Evolutionary conservation across 1,140 invertebrate species (phyloP), one percentile per base, ranked within the genome.

Genomic region (Helicorthomorpha holstii): DNA sequence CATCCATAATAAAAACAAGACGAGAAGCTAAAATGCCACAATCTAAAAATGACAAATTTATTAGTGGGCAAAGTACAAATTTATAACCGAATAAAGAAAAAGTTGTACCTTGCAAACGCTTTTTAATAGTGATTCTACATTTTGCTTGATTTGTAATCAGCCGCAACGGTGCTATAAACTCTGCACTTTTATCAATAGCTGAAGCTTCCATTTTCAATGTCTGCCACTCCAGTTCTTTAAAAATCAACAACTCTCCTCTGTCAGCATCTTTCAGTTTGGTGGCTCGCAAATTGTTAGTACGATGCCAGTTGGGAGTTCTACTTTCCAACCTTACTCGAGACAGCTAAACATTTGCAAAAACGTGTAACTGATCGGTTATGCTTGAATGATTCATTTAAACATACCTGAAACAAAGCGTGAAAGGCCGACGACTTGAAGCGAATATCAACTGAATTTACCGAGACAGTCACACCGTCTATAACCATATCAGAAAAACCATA

Each of bases 141-240:
- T 83, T 80, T 3, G 92, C 89, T 69, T 91, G 87, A 70, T 95
- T 96, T 14, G 93, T 90, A 43, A 99, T 76, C 48, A 99, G 71
- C 57, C 92, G 72, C 19, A 99, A 70, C 0, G 95, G 94, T 1
- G 91, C 90, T 49, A 58, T 65, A 26, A 91, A 69, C 53, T 81
- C 79, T 55, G 79, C 77, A 60, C 83, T 83, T 60, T 79, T 78
- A 45, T 58, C 48, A 29, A 80, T 83, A 48, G 86, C 86, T 61
- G 78, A 83, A 1, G 92, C 92, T 70, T 97, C 92, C 65, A 98
- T 85, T 58, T 89, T 75, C 26, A 94, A 78, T 46, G 87, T 93
- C 70, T 97, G 91, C 94, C 94, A 98, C 63, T 90, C 83, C 46
- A 98, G 69, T 71, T 96, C 91, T 75, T 98, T 98, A 69, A 98